phyloP scores from a whole-genome alignment of 35 echinoderm and acorn worm genomes.

The Holothuria glaberrima region DNA sequence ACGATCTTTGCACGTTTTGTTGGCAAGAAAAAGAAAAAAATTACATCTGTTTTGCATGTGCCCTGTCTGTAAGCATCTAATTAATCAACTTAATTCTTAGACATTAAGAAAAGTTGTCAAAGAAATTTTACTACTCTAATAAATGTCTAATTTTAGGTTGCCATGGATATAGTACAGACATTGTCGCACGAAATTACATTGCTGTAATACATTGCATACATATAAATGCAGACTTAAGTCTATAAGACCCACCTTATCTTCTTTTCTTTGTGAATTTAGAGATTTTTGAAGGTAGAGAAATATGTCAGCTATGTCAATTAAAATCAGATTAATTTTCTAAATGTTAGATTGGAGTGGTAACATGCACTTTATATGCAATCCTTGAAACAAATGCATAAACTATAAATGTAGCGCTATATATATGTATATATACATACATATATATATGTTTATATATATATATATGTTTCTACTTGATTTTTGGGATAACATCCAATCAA shows the following conservation, averaged over 20 bases:
- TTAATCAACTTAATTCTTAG: neutral
- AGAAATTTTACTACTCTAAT: neutral
- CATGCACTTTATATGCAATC: no score
- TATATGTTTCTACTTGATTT: no score
- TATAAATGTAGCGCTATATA: no score
- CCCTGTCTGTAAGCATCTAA: neutral
- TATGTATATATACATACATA: no score
- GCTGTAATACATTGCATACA: neutral
- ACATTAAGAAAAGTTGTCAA: neutral
- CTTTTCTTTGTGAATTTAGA: neutral
- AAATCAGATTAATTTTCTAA: no score
- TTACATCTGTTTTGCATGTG: neutral
- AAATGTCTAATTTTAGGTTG: no score
- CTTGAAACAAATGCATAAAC: no score
- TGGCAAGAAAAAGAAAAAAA: neutral
- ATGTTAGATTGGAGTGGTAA: no score
- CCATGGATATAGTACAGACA: neutral
- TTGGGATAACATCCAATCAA: no score
- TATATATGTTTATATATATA: no score
- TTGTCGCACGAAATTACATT: neutral
- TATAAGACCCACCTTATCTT: neutral
- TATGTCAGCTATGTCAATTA: neutral
- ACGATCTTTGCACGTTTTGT: neutral
- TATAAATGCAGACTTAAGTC: neutral
- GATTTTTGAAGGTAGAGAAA: slow-evolving; percentile 11